Evolutionary conservation across 2,797 vertebrate species (phyloP).

Genomic region (Oreochromis mossambicus): DNA sequence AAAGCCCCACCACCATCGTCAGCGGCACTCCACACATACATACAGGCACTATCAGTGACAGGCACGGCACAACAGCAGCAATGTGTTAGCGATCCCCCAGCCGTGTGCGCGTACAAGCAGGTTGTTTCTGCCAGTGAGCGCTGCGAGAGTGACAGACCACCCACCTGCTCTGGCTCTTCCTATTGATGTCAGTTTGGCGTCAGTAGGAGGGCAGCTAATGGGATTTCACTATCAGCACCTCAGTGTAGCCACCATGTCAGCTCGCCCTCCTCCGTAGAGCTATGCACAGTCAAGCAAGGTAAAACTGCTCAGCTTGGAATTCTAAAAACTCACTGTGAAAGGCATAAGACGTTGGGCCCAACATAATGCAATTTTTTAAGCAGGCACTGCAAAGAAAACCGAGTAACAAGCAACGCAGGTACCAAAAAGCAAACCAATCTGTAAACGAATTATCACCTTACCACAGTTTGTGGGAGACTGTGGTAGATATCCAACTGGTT

Average conservation of each 20-base stretch:
- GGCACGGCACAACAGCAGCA: constrained; percentile 28
- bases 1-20: not conserved
- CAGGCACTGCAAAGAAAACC: not conserved
- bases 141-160: constrained; percentile 68
- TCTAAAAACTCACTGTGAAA: constrained; percentile 40
- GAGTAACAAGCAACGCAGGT: constrained; percentile 7
- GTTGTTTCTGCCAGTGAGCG: constrained; percentile 52
- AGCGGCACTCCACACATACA: constrained; percentile 16
- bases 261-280: constrained; percentile 58
- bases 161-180: constrained; percentile 67
- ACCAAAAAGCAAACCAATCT: constrained; percentile 3
- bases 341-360: constrained; percentile 14
- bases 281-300: constrained; percentile 47
- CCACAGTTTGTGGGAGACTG: not conserved
- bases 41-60: constrained; percentile 46
- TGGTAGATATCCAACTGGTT: not conserved
- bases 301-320: constrained; percentile 38
- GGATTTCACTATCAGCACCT: constrained; percentile 74
- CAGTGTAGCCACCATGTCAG: constrained; percentile 63
- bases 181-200: constrained; percentile 59
- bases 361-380: constrained; percentile 22
- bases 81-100: constrained; percentile 14
- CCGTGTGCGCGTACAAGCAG: constrained; percentile 30
- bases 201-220: constrained; percentile 73
- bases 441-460: not conserved